These are phyloP conservation scores for Acrocyrtus sp. DNA, from an alignment of 2,888 invertebrate species.

Conservation along the genomic window DNA sequence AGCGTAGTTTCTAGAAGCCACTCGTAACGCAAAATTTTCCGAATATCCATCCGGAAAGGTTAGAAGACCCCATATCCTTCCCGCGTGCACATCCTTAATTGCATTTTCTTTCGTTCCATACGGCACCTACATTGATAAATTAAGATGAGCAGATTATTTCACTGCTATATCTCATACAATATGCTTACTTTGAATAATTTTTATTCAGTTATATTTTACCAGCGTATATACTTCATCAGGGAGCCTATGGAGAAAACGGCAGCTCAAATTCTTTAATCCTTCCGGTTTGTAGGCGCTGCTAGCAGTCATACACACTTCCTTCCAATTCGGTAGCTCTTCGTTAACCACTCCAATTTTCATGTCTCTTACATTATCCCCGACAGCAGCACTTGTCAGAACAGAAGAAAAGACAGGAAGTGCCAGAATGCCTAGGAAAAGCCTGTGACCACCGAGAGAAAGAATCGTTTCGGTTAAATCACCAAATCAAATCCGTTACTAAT, in stretches of 20 bases:
- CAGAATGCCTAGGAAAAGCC: constrained; percentile 35
- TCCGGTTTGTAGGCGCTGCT: neutral
- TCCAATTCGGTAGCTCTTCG: constrained; percentile 34
- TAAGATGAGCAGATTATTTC: too few species aligned
- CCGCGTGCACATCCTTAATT: constrained; percentile 15
- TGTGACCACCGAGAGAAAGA: neutral
- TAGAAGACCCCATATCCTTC: constrained; percentile 46
- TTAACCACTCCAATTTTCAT: constrained; percentile 40
- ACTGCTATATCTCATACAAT: too few species aligned
- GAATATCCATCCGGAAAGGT: constrained; percentile 34
- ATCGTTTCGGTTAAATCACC: neutral
- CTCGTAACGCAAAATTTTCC: constrained; percentile 4
- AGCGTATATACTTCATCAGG: constrained; percentile 19
- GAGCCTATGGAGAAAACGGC: too few species aligned
- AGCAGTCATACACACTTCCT: neutral
- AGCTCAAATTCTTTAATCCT: neutral
- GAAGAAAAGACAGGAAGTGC: constrained; percentile 39
- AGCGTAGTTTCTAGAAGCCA: constrained; percentile 17
- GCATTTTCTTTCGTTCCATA: constrained; percentile 22
- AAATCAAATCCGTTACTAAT: neutral
- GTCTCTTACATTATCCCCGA: constrained; percentile 38
- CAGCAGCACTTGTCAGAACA: constrained; percentile 30
- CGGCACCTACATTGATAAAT: too few species aligned
- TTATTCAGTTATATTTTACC: constrained; percentile 43
- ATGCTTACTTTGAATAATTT: constrained; percentile 44